Percentiles rank a stretch among this genome's conserved stretches.
Evolutionary conservation across 2,113 vertebrate species (phyloP).

Genomic region (Oryzias curvinotus): DNA sequence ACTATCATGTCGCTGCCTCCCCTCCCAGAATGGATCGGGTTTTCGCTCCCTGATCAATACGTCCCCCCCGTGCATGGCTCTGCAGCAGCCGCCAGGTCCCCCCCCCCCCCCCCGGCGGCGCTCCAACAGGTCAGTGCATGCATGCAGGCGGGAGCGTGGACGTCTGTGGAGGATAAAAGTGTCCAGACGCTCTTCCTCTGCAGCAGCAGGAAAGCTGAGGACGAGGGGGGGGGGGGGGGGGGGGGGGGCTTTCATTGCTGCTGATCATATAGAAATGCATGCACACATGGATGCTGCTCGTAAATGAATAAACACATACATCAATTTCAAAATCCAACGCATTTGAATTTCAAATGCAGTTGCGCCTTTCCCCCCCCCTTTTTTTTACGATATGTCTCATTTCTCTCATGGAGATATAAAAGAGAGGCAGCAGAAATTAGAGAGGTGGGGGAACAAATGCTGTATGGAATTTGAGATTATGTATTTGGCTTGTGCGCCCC

Average conservation of each 20-base stretch:
- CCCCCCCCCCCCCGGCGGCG: no score
- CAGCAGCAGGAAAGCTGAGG: conserved; percentile 25
- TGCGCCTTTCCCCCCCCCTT: not conserved
- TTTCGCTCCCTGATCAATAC: no score
- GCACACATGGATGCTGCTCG: conserved; percentile 67
- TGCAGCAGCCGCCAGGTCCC: not conserved
- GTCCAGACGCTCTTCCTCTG: conserved; percentile 23
- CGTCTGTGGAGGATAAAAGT: conserved; percentile 8
- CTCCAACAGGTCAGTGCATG: conserved; percentile 40
- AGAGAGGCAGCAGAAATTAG: conserved; percentile 54
- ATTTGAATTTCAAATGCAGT: conserved; percentile 74
- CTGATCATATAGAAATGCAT: conserved; percentile 68
- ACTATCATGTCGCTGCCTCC: no score
- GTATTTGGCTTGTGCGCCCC: conserved; percentile 58
- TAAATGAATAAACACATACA: conserved; percentile 78
- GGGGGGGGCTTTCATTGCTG: conserved; percentile 44
- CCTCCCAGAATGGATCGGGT: no score
- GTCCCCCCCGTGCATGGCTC: no score
- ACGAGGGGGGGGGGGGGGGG: conserved; percentile 14
- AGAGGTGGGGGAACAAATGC: conserved; percentile 61
- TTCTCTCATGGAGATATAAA: conserved; percentile 63
- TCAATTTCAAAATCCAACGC: conserved; percentile 72
- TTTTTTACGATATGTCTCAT: conserved; percentile 70
- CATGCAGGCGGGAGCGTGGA: not conserved
- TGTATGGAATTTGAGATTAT: conserved; percentile 68